phyloP scores from a whole-genome alignment of 2,797 vertebrate genomes.

The Manis pentadactyla region DNA sequence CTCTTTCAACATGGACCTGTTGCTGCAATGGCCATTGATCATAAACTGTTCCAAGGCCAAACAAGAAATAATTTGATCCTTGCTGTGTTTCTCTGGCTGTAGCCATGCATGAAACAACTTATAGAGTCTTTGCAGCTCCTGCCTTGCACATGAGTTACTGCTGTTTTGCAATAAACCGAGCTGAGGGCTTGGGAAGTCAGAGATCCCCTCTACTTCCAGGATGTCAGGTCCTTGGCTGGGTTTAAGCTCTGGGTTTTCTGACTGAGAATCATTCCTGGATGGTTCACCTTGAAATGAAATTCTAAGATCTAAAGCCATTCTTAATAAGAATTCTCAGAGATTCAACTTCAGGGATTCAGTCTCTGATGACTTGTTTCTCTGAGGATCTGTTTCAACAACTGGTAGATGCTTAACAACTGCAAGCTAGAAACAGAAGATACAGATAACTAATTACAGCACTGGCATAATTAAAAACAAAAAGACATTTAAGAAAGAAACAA shows the following conservation, averaged over 20 bases:
- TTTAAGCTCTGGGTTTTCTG: background rate
- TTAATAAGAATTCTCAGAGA: background rate
- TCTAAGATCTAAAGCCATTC: conserved; percentile 34
- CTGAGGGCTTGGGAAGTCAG: background rate
- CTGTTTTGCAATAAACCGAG: background rate
- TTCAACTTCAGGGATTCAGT: background rate
- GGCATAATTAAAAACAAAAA: background rate
- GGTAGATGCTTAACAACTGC: background rate
- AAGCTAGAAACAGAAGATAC: conserved; percentile 6
- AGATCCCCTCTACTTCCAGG: background rate
- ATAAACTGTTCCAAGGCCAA: conserved; percentile 52
- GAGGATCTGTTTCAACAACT: background rate
- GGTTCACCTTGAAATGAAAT: background rate
- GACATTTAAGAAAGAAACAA: background rate
- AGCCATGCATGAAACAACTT: conserved; percentile 16
- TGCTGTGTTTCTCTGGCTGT: conserved; percentile 52
- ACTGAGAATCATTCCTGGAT: background rate
- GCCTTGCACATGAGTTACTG: background rate
- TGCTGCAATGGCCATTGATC: background rate
- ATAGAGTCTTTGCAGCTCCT: conserved; percentile 35
- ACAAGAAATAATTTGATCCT: conserved; percentile 46
- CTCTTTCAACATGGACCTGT: background rate
- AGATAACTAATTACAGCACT: background rate
- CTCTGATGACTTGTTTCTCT: background rate
- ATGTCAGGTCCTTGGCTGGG: fast-evolving